Evolutionary conservation across 2,888 invertebrate genomes (phyloP), one percentile per base, ranked within the genome.

Genomic region (Cryptops parisi): DNA sequence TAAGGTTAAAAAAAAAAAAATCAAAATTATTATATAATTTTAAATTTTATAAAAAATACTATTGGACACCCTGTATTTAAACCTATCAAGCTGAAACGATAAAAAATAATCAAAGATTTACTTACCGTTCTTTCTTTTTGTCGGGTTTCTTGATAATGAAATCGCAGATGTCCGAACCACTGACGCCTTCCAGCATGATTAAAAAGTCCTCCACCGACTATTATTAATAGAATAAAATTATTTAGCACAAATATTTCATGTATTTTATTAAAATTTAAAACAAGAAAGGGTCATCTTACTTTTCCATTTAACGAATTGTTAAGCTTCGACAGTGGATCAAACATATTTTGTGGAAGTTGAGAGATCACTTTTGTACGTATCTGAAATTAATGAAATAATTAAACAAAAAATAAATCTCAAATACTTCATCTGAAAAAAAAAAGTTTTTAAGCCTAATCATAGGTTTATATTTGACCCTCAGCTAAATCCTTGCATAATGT

Each of bases 141-240:
- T 94, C 93, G 57, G 82, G 76, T 69, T 91, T 93, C 64, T 83
- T 86, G 57, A 89, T 70, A 60, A 85, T 81, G 78, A 89, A 81
- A 57, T 69, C 70, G 55, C 67, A 62, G n/a, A 63, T 63, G 39
- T 63, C 67, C 33, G 76, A 72, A 19, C 77, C 66, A 23, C 54
- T 52, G 46, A 82, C 79, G 1, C 75, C 68, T 62, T 91, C 90
- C 40, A 83, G 73, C n/a, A 78, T 74, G 60, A 75, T 73, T 60
- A 85, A 77, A 67, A 91, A 91, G 3, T 84, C 81, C 53, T 91
- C 91, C 54, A 88, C 71, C 41, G 60, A 62, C 64, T 65, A 56
- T 1, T 60, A 60, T 39, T 12, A 17, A 65, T 23, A 40, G 38
- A 25, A 49, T 23, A 4, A 24, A 2, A 33, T 19, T 1, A 33